A percentile compares a stretch with the other conserved stretches of the same genome.
Evolutionary conservation across 2,888 invertebrate species (phyloP).

Genomic region (Lithophane ornitopus): DNA sequence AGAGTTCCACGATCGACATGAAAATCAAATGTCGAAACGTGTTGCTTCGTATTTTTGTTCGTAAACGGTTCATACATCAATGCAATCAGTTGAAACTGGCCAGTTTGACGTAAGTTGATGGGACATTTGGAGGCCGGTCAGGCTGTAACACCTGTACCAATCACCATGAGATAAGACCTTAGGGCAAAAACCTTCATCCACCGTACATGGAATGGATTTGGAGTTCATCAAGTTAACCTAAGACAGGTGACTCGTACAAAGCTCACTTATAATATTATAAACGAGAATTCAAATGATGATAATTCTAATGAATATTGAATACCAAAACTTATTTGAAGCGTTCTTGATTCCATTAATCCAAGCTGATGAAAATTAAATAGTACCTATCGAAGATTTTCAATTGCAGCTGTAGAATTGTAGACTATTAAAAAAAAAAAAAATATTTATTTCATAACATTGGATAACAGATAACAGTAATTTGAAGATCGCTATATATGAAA

Average conservation of each 20-base stretch:
- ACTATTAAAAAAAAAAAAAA: background rate
- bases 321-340: background rate
- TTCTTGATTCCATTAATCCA: background rate
- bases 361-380: background rate
- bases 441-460: conserved; percentile 8
- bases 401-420: background rate
- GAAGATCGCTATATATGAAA: conserved; percentile 16
- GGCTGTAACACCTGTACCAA: background rate
- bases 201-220: background rate
- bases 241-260: background rate
- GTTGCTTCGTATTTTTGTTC: conserved; percentile 24
- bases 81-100: conserved; percentile 2
- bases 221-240: background rate
- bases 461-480: background rate
- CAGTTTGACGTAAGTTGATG: conserved; percentile 4
- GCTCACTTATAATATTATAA: background rate
- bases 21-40: conserved; percentile 47
- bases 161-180: background rate
- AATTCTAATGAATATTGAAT: background rate
- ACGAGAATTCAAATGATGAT: background rate
- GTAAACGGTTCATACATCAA: background rate
- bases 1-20: conserved; percentile 44
- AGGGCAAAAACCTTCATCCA: background rate
- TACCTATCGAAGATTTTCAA: background rate
- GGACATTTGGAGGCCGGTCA: background rate